Percentiles rank a stretch among this genome's conserved stretches.
These are phyloP conservation scores for Nannoperca obscura DNA, from an alignment of 2,797 vertebrate genomes.

Conservation along the genomic window DNA sequence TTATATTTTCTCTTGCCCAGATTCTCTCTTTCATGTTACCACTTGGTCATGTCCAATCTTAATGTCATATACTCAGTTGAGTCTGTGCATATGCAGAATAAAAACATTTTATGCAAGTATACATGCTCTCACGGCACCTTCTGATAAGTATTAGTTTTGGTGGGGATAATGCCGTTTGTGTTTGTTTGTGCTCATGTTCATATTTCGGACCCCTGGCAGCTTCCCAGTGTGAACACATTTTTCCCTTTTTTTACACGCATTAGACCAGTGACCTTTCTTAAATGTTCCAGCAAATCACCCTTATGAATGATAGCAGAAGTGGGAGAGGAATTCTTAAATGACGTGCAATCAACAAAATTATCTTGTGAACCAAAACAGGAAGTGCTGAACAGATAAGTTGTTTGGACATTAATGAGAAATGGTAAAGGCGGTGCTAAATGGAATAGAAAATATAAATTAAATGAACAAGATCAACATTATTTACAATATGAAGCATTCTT, in stretches of 20 bases:
- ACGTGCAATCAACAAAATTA: background rate
- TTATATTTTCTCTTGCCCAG: background rate
- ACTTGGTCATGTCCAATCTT: background rate
- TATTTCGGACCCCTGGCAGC: background rate
- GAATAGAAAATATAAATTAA: background rate
- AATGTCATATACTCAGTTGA: background rate
- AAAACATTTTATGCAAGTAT: background rate
- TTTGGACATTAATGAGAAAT: background rate
- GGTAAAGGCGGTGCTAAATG: background rate
- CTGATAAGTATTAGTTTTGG: background rate
- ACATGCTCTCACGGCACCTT: background rate
- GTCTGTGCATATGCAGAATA: background rate
- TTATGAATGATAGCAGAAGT: background rate
- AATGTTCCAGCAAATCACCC: too few relatives aligned
- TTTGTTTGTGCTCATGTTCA: background rate
- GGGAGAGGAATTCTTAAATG: slow-evolving; percentile 9
- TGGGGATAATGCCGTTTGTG: background rate
- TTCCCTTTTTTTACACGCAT: background rate
- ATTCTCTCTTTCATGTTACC: background rate
- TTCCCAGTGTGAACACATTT: background rate
- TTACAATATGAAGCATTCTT: background rate
- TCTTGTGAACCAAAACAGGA: slow-evolving; percentile 14
- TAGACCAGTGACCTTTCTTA: background rate
- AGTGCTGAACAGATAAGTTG: background rate
- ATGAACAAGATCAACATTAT: background rate